Evolutionary conservation across 2,113 vertebrate species (phyloP).

Genomic region (Orcinus orca): DNA sequence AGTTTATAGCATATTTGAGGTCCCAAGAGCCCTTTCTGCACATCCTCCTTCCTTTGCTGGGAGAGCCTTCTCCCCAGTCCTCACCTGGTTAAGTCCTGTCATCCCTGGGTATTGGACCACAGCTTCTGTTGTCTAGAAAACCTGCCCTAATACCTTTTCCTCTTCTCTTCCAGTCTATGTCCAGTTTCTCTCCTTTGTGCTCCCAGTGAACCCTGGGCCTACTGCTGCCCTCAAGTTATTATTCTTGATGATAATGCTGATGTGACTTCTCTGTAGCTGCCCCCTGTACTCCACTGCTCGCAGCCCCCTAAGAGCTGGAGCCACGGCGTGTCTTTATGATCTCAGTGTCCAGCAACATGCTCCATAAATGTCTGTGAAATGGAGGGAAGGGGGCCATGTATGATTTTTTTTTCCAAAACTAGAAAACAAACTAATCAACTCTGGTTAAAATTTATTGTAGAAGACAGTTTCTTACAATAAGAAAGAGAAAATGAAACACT

Average conservation of each 20-base stretch:
- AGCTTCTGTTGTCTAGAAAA: not conserved
- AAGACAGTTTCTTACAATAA: not conserved
- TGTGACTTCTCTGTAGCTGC: not conserved
- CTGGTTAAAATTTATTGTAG: conserved; percentile 3
- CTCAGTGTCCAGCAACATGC: not conserved
- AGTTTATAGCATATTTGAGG: not conserved
- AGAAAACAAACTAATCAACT: not conserved
- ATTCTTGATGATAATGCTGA: not conserved
- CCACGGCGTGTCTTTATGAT: not conserved
- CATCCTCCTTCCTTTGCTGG: not conserved
- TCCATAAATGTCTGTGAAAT: not conserved
- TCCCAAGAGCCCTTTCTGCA: not conserved
- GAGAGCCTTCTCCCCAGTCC: not conserved
- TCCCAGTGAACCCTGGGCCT: not conserved
- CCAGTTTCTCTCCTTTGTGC: not conserved
- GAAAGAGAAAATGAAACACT: not conserved
- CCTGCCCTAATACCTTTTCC: not conserved
- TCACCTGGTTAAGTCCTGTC: not conserved
- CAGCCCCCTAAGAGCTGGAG: not conserved
- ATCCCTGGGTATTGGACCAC: not conserved
- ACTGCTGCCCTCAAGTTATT: not conserved
- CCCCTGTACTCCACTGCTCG: not conserved
- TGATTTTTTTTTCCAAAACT: not conserved
- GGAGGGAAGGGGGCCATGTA: not conserved
- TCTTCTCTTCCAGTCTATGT: not conserved